A percentile compares a stretch with the other conserved stretches of the same genome.
Evolutionary conservation across 2,888 invertebrate genomes (phyloP).

Genomic region (Philhelius pedissequus): DNA sequence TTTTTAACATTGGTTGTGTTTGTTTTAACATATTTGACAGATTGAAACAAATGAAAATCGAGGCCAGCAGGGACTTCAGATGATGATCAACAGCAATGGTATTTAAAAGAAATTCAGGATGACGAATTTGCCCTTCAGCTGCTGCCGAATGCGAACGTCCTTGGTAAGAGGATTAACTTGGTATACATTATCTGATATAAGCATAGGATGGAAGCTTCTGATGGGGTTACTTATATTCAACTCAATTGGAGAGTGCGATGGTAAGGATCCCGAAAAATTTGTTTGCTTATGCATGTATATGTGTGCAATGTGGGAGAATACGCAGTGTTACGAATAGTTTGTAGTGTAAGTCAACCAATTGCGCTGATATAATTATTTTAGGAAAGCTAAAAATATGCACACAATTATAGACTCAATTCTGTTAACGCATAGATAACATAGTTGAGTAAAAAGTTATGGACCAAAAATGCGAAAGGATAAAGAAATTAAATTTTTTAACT

Average conservation of each 20-base stretch:
- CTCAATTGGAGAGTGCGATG: conserved; percentile 76
- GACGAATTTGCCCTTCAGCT: conserved; percentile 74
- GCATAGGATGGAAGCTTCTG: conserved; percentile 74
- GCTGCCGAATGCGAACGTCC: conserved; percentile 70
- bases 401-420: too few relatives aligned
- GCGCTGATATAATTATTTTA: too few relatives aligned
- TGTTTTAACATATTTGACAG: conserved; percentile 29
- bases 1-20: not conserved
- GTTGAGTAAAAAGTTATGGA: too few relatives aligned
- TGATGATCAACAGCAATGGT: conserved; percentile 67
- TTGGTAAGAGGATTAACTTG: conserved; percentile 69
- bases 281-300: not conserved
- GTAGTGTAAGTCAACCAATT: too few relatives aligned
- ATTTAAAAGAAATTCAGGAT: conserved; percentile 69
- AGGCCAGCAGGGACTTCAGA: conserved; percentile 42
- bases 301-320: not conserved
- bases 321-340: not conserved
- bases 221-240: conserved; percentile 75
- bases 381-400: too few relatives aligned
- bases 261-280: conserved; percentile 43
- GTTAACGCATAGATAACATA: too few relatives aligned
- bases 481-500: too few relatives aligned
- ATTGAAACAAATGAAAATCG: conserved; percentile 64
- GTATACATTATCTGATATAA: conserved; percentile 63
- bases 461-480: too few relatives aligned